These are phyloP conservation scores for Aphis gossypii DNA, from an alignment of 1,140 invertebrate species.

Conservation along the genomic window DNA sequence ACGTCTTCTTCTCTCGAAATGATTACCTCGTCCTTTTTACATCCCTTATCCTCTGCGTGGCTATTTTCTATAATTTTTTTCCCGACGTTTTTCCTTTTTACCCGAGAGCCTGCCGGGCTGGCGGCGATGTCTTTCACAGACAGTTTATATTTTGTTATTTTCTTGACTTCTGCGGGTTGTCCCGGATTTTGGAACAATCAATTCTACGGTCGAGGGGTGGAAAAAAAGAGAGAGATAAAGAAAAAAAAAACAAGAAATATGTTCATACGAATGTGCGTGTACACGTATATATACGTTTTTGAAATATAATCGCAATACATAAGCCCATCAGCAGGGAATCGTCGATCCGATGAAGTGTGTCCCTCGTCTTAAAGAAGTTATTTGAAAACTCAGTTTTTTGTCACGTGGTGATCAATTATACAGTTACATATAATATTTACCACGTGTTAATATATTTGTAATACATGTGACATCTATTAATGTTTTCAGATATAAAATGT, in stretches of 20 bases:
- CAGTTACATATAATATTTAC: neutral
- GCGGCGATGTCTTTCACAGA: constrained; percentile 19
- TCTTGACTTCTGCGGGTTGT: constrained; percentile 57
- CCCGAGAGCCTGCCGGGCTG: constrained; percentile 23
- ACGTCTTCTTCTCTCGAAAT: constrained; percentile 24
- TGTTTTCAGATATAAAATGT: neutral
- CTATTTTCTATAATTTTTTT: neutral
- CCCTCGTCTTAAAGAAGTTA: neutral
- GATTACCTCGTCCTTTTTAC: constrained; percentile 39
- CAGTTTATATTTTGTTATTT: constrained; percentile 56
- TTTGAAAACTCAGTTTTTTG: neutral
- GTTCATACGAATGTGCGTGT: neutral
- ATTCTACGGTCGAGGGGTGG: constrained; percentile 39
- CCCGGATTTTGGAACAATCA: constrained; percentile 56
- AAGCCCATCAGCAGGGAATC: neutral
- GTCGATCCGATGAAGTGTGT: neutral
- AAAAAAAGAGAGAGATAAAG: neutral
- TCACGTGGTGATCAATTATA: neutral
- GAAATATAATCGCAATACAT: neutral
- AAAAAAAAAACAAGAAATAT: neutral
- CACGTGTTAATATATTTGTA: neutral
- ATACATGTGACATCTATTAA: neutral
- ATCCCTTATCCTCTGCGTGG: neutral
- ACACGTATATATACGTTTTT: too few species aligned
- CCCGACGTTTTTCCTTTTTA: neutral